Evolutionary conservation across 2,888 invertebrate species (phyloP).

Genomic region (Ormyrus pomaceus): DNA sequence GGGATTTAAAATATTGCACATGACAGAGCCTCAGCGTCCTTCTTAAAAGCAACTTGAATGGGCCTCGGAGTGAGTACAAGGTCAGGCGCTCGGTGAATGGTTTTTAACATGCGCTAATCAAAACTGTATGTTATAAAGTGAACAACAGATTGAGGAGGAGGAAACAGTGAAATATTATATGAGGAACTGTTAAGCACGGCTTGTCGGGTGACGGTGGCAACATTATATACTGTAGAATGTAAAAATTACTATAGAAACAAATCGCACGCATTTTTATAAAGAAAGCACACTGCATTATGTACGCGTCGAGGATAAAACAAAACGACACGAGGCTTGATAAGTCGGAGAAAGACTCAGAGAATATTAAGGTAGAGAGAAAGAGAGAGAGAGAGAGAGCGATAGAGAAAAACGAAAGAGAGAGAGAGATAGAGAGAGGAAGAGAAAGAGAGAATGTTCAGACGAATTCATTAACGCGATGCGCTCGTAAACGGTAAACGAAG

Average conservation of each 20-base stretch:
- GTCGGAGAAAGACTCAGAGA: constrained; percentile 55
- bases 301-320: constrained; percentile 32
- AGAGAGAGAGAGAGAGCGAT: constrained; percentile 17
- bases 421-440: constrained; percentile 56
- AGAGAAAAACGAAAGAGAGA: constrained; percentile 28
- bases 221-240: constrained; percentile 57
- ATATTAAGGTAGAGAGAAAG: constrained; percentile 47
- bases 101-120: constrained; percentile 54
- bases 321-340: constrained; percentile 26
- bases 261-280: constrained; percentile 43
- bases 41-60: constrained; percentile 44
- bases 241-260: constrained; percentile 22
- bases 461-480: constrained; percentile 9
- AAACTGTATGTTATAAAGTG: constrained; percentile 14
- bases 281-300: constrained; percentile 37
- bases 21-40: constrained; percentile 31
- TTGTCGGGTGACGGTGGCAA: constrained; percentile 72
- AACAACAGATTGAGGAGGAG: constrained; percentile 14
- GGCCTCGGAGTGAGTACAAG: constrained; percentile 19
- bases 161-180: constrained; percentile 31
- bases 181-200: constrained; percentile 68
- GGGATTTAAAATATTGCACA: constrained; percentile 16
- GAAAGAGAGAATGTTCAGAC: constrained; percentile 52
- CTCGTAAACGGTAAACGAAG: constrained; percentile 17
- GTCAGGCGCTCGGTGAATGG: constrained; percentile 54